Conservation (phyloP, 2,888 invertebrate genomes). For the Pseudoips prasinana region DNA sequence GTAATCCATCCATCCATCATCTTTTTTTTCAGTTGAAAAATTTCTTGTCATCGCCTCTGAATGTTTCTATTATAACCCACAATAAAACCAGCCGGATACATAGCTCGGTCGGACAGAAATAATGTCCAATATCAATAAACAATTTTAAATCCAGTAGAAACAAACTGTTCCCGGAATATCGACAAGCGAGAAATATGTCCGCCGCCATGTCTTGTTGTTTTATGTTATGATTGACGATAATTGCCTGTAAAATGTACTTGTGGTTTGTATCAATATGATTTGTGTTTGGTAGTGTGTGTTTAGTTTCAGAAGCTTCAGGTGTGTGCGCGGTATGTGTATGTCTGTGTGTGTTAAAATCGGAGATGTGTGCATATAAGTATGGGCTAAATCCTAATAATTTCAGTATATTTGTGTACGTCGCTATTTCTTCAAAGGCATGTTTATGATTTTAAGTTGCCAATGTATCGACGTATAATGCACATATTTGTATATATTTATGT, state of each 20-base stretch:
- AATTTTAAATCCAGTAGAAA: conserved; percentile 52
- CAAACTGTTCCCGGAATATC: conserved; percentile 50
- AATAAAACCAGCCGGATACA: conserved; percentile 12
- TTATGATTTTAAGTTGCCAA: no score
- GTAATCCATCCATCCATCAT: no score
- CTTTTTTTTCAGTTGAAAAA: no score
- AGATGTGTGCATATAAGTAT: no score
- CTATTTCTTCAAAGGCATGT: no score
- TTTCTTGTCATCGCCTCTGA: not conserved
- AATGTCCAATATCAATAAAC: conserved; percentile 37
- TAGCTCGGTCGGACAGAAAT: conserved; percentile 11
- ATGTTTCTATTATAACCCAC: not conserved
- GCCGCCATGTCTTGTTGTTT: conserved; percentile 36
- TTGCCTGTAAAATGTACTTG: conserved; percentile 12
- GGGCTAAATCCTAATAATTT: not conserved
- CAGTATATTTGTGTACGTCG: no score
- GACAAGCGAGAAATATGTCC: conserved; percentile 31
- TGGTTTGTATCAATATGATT: conserved; percentile 5
- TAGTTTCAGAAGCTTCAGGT: not conserved
- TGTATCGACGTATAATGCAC: no score
- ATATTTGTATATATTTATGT: no score
- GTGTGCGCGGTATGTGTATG: not conserved
- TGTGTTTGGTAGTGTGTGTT: conserved; percentile 1
- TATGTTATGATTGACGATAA: conserved; percentile 46
- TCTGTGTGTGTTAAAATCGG: not conserved